Evolutionary conservation across 2,113 vertebrate genomes (phyloP), one percentile per base, ranked within the genome.

Genomic region (Lampris megalopsis): DNA sequence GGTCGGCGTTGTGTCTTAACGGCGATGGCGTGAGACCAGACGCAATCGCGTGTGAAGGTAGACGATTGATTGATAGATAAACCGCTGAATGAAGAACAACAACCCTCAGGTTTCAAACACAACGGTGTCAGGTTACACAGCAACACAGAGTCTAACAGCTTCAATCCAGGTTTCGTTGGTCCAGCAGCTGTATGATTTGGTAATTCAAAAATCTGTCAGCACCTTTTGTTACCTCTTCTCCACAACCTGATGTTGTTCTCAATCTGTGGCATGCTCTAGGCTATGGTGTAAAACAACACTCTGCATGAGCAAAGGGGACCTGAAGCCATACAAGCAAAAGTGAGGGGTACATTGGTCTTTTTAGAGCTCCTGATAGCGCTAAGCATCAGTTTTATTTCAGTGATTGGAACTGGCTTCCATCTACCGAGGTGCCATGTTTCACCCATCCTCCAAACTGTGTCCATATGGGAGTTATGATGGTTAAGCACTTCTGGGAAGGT

Each of bases 41-140:
- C 64, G 66, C 49, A 1, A 24, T 90, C 76, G 91, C 88, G 83
- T 91, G 90, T 90, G 80, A 87, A 59, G 60, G 80, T 0, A 41
- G 50, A 68, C 71, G 52, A 43, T 68, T 24, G 24, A 24, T 24
- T 70, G 62, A 24, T 68, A 86, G 70, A 53, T 54, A 70, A 76
- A n/a, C 75, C 76, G 88, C 76, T 92, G 91, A 92, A 62, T 86
- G 86, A 92, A 87, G 78, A 64, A 68, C 37, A 64, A 68, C 37
- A 53, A 78, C 7, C 41, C 68, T 61, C 62, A 6, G 8, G 49
- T 89, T 86, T 85, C 78, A 71, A 73, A 74, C 62, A 92, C 87
- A 91, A 89, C 84, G 70, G 71, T 70, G 24, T 77, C 66, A 45
- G 53, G 73, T 69, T 75, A 81, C 80, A 60, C 58, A 76, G 77